Base-by-base conservation (phyloP, 1,140 invertebrate species). In the Philotrypesis tridentata region DNA sequence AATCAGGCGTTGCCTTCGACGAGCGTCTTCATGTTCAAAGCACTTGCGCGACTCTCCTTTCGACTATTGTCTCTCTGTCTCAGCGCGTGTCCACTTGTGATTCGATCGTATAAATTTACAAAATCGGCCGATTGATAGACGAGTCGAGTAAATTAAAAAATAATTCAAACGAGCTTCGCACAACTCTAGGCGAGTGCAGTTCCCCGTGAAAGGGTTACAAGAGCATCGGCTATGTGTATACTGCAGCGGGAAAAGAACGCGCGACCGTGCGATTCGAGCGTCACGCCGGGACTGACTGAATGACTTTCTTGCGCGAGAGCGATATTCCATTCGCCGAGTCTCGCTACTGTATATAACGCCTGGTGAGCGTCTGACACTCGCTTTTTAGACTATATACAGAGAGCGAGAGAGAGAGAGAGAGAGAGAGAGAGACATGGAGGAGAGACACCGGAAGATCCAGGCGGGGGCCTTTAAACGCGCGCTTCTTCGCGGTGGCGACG, bases 271-370 rank as follows among this genome's bases (percentile, higher is more conserved):
- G 75, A 67, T 79, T 55, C 68, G 27, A 82, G 70, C 75, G 81
- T 79, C 68, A 70, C 75, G 75, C 75, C 75, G 43, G 40, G 75
- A 82, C 81, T 82, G 75, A 77, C n/a, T 67, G 27, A 48, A 17
- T 27, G 61, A 65, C 72, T 82, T 71, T 74, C 71, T 55, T 68
- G 61, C 23, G 72, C 65, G 63, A 17, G 37, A 4, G 8, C 48
- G 61, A 17, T n/a, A n/a, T 25, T 74, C 33, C n/a, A 17, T 17
- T 70, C 67, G 40, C 70, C 70, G 23, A n/a, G 29, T 14, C 48
- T 55, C 48, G 7, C 48, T 55, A 55, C 48, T 55, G 67, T 33
- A 33, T 70, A 29, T n/a, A n/a, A n/a, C n/a, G n/a, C n/a, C 27
- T 29, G 67, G 40, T 63, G 12, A 17, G 31, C 23, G 23, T 14